phyloP scores from a whole-genome alignment of 2,113 vertebrate genomes.

The Epinephelus cyanopodus region DNA sequence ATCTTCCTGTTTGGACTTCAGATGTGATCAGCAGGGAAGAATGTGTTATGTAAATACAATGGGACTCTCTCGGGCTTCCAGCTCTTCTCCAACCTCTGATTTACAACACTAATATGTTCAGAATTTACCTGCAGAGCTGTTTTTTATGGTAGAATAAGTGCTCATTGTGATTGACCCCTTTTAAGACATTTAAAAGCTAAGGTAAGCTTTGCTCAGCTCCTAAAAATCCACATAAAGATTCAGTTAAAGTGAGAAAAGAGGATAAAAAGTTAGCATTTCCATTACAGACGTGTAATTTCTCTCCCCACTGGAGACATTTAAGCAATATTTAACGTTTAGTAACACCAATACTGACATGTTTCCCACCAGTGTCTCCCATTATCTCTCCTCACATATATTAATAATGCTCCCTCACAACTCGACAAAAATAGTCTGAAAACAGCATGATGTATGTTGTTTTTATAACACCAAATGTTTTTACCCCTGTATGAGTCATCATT shows the following conservation, averaged over 20 bases:
- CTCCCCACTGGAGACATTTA: neutral
- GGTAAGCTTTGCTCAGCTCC: neutral
- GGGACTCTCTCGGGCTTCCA: neutral
- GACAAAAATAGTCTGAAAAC: neutral
- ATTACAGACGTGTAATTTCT: neutral
- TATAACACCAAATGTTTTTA: neutral
- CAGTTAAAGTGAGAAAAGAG: neutral
- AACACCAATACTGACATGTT: neutral
- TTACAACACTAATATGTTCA: neutral
- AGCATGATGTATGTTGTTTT: too few species aligned
- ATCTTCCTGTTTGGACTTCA: slow-evolving; percentile 15
- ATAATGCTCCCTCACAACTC: too few species aligned
- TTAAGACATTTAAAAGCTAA: neutral
- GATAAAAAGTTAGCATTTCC: neutral
- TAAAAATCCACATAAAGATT: neutral
- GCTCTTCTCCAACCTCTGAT: neutral
- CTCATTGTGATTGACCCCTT: neutral
- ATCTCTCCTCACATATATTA: neutral
- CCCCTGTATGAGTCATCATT: neutral
- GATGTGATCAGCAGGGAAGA: slow-evolving; percentile 36
- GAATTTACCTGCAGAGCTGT: neutral
- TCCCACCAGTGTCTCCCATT: neutral
- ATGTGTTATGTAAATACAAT: slow-evolving; percentile 25
- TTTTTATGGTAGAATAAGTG: neutral
- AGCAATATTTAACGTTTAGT: neutral